These are phyloP conservation scores for Cheilosia variabilis DNA, from an alignment of 2,888 invertebrate genomes.

Conservation along the genomic window DNA sequence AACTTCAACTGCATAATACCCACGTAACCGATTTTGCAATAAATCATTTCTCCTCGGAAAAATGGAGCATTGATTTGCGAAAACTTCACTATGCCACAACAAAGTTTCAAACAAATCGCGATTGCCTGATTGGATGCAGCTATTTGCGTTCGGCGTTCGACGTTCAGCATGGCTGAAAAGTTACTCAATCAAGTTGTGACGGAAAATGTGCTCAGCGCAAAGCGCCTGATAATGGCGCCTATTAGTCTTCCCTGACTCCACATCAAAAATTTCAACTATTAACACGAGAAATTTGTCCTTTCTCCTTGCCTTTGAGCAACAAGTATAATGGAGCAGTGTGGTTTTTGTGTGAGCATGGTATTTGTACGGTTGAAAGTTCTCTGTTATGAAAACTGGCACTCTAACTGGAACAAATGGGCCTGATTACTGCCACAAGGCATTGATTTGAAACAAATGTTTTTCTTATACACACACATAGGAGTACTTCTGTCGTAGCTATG, in stretches of 20 bases:
- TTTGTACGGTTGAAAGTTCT: constrained; percentile 37
- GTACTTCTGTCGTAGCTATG: background rate
- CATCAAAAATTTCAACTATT: constrained; percentile 22
- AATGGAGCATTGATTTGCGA: background rate
- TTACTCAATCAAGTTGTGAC: constrained; percentile 60
- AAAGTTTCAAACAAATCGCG: constrained; percentile 45
- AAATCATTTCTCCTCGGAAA: too few species aligned
- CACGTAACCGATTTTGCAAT: too few species aligned
- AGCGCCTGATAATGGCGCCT: constrained; percentile 35
- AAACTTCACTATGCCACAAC: background rate
- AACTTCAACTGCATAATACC: too few species aligned
- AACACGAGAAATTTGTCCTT: constrained; percentile 51
- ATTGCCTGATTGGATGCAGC: constrained; percentile 19
- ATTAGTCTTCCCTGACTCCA: constrained; percentile 18
- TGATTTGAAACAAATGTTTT: constrained; percentile 37
- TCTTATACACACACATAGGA: background rate
- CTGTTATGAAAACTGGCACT: constrained; percentile 33
- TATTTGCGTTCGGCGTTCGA: background rate
- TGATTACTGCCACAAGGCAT: constrained; percentile 43
- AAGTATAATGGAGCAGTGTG: constrained; percentile 1
- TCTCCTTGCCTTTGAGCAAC: background rate
- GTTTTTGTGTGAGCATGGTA: background rate
- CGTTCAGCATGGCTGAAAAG: constrained; percentile 37
- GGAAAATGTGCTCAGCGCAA: constrained; percentile 17
- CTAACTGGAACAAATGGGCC: constrained; percentile 44